Evolutionary conservation across 2,113 vertebrate genomes (phyloP).

Genomic region (Corythoichthys intestinalis): DNA sequence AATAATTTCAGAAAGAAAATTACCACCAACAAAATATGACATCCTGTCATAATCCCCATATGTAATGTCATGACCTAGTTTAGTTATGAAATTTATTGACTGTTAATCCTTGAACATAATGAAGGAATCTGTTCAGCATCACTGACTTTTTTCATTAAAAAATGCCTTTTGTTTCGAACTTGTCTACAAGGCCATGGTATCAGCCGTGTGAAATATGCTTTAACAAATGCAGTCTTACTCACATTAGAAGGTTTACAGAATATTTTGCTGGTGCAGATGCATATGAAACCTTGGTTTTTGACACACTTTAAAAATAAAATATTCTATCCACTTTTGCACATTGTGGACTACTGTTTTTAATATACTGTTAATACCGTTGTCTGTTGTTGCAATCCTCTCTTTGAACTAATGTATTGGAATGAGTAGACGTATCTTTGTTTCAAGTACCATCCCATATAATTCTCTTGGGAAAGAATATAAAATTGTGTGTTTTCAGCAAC

Average conservation of each 20-base stretch:
- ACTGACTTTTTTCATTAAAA: conserved; percentile 47
- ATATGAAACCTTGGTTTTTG: not conserved
- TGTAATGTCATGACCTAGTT: conserved; percentile 59
- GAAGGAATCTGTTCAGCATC: conserved; percentile 34
- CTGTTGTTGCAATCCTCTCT: conserved; percentile 61
- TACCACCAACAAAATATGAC: conserved; percentile 39
- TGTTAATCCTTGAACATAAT: conserved; percentile 56
- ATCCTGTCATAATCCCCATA: conserved; percentile 58
- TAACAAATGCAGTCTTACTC: not conserved
- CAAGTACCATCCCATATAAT: conserved; percentile 37
- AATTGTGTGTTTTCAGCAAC: conserved; percentile 61
- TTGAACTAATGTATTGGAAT: conserved; percentile 56
- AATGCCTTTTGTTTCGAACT: conserved; percentile 40
- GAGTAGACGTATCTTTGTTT: conserved; percentile 56
- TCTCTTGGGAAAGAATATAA: conserved; percentile 44
- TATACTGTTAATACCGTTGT: conserved; percentile 60
- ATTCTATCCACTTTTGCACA: not conserved
- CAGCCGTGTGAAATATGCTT: conserved; percentile 1
- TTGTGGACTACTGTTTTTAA: conserved; percentile 62
- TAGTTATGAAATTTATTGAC: conserved; percentile 50
- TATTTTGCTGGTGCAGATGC: conserved; percentile 4
- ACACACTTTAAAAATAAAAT: conserved; percentile 5
- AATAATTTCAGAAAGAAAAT: conserved; percentile 45
- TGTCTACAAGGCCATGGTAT: conserved; percentile 34
- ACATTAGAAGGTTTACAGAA: conserved; percentile 7